A percentile compares a stretch with the other conserved stretches of the same genome.
Conservation (phyloP, 2,113 vertebrate genomes). For the Pseudorectes ferrugineus region DNA sequence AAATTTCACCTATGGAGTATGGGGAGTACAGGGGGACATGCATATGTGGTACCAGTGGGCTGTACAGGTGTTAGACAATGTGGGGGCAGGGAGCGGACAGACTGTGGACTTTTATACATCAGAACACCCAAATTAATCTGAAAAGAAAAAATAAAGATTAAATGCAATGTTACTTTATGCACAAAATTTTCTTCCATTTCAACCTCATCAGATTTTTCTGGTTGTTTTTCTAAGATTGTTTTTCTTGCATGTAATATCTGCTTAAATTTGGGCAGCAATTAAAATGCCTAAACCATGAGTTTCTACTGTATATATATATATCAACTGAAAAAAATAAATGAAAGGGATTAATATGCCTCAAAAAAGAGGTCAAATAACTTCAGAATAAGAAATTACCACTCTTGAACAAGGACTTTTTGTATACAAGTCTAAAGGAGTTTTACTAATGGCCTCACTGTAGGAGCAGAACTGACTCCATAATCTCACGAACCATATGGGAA, state of each 20-base stretch:
- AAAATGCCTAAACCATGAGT: not conserved
- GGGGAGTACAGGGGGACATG: not conserved
- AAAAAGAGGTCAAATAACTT: not conserved
- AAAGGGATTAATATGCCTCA: not conserved
- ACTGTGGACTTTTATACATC: not conserved
- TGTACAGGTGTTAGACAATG: not conserved
- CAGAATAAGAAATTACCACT: not conserved
- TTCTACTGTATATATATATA: not conserved
- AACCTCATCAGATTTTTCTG: not conserved
- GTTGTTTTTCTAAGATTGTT: not conserved
- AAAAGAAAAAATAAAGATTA: not conserved
- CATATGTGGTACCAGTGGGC: not conserved
- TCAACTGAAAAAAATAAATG: not conserved
- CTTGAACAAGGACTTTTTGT: not conserved
- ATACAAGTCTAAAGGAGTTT: not conserved
- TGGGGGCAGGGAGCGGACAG: fast-evolving
- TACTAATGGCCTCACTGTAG: not conserved
- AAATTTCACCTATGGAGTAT: not conserved
- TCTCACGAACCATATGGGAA: not conserved
- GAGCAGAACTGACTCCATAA: not conserved
- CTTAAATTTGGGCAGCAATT: not conserved
- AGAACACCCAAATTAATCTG: not conserved
- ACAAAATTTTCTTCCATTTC: not conserved
- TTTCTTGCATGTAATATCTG: not conserved
- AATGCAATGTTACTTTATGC: not conserved